Evolutionary conservation across 2,888 invertebrate species (phyloP).

Genomic region (Nephrotoma flavescens): DNA sequence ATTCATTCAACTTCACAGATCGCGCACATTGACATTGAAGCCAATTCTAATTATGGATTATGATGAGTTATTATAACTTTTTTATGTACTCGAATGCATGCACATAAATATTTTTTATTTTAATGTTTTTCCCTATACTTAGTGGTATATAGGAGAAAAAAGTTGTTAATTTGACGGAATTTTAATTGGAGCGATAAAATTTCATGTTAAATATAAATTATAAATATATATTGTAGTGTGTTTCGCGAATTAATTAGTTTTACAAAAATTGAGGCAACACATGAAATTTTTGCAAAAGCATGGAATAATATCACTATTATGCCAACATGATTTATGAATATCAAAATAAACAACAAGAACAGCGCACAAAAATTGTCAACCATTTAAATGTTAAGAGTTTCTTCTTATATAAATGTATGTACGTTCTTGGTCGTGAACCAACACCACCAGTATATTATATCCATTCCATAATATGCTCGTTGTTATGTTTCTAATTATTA

Average conservation of each 20-base stretch:
- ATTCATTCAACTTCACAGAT: background rate
- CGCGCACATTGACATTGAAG: background rate
- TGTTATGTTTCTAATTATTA: background rate
- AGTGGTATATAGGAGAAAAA: background rate
- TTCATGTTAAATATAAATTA: background rate
- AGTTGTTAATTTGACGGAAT: background rate
- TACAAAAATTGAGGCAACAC: background rate
- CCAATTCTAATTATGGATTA: background rate
- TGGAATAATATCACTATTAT: background rate
- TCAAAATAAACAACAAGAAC: background rate
- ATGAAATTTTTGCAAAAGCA: background rate
- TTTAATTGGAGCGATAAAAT: background rate
- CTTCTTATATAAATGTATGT: background rate
- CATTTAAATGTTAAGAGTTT: background rate
- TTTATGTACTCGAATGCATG: background rate
- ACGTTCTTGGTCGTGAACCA: background rate
- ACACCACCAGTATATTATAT: background rate
- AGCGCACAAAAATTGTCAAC: background rate
- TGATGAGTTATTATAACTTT: background rate
- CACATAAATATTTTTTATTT: background rate
- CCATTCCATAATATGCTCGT: background rate
- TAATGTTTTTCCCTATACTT: background rate
- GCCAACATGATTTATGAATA: background rate
- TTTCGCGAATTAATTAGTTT: background rate
- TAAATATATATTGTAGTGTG: background rate